Conservation (phyloP, 2,797 vertebrate genomes). For the Chrysocyon brachyurus region DNA sequence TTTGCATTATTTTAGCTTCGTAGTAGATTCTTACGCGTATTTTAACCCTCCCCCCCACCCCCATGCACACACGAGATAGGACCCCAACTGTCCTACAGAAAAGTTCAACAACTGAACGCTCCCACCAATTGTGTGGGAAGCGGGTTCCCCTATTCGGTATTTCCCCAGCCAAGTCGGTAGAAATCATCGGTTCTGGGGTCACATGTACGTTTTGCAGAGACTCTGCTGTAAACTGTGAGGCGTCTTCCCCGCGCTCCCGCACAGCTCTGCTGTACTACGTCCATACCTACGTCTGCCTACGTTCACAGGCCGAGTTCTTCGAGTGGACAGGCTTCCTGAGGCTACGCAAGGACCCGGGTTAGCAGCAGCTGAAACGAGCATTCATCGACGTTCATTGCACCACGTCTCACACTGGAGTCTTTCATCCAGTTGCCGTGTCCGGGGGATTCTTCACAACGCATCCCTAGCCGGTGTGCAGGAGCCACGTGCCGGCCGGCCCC, state of each 20-base stretch:
- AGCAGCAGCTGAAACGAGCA: neutral
- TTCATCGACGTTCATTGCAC: neutral
- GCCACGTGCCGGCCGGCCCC: neutral
- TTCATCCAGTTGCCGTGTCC: neutral
- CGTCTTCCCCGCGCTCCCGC: neutral
- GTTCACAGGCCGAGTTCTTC: neutral
- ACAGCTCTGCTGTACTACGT: neutral
- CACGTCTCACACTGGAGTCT: conserved; percentile 25
- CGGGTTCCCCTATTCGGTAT: neutral
- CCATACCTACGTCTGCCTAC: neutral
- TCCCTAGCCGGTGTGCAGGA: neutral
- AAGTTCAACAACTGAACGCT: neutral
- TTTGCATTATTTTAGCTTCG: conserved; percentile 20
- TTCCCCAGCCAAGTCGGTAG: neutral
- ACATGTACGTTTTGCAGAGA: neutral
- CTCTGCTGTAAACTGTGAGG: conserved; percentile 13
- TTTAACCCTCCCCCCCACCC: neutral
- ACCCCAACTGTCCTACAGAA: neutral
- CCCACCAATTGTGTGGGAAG: neutral
- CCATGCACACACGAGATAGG: neutral
- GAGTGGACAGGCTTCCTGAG: neutral
- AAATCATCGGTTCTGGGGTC: neutral
- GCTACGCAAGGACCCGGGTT: neutral
- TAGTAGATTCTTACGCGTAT: neutral
- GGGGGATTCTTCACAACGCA: neutral